phyloP scores from a whole-genome alignment of 35 echinoderm and acorn worm species.

The Acanthaster planci region DNA sequence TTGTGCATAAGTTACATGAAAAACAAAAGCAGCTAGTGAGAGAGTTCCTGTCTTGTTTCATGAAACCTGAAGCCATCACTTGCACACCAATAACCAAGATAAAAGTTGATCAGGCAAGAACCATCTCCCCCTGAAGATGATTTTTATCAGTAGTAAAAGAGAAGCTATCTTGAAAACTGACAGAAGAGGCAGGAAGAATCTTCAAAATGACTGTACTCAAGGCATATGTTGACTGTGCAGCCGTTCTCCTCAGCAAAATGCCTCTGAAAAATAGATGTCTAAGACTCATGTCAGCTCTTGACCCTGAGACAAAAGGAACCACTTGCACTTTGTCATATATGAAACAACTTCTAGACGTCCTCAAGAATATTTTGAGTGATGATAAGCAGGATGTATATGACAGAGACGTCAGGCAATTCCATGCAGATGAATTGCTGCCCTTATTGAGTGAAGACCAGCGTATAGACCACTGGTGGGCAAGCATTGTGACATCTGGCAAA shows the following conservation, averaged over 20 bases:
- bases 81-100: neutral
- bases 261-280: constrained; percentile 23
- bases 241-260: constrained; percentile 10
- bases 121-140: neutral
- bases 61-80: neutral
- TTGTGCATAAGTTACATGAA: constrained; percentile 2
- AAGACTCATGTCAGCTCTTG: neutral
- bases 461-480: constrained; percentile 28
- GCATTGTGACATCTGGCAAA: neutral
- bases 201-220: neutral
- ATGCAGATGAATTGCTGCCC: neutral
- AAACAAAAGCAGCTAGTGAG: constrained; percentile 30
- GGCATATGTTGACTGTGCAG: constrained; percentile 24
- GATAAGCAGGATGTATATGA: neutral
- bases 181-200: neutral
- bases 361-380: neutral
- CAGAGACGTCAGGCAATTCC: constrained; percentile 6
- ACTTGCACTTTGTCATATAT: constrained; percentile 13
- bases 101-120: neutral
- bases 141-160: neutral
- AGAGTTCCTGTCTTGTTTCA: constrained; percentile 22
- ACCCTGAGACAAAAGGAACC: constrained; percentile 15
- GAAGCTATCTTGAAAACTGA: neutral
- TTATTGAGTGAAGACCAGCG: neutral
- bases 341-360: neutral